Evolutionary conservation across 37 sponge, comb jelly and placozoan species (phyloP), one percentile per base, ranked within the genome.

Genomic region (Ianthella basta): DNA sequence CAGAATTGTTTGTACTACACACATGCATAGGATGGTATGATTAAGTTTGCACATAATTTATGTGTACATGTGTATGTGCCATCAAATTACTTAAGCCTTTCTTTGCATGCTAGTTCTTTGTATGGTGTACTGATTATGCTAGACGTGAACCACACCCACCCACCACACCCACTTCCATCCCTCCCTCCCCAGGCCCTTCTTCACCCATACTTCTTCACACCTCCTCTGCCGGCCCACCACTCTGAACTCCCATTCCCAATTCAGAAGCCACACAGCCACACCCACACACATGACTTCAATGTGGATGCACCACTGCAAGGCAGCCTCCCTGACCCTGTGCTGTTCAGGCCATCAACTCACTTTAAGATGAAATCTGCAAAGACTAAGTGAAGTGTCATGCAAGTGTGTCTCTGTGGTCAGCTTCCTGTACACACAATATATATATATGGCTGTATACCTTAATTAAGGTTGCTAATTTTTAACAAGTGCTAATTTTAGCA

Each of bases 151-250:
- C n/a, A n/a, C n/a, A n/a, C n/a, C n/a, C n/a, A n/a, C n/a, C n/a
- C n/a, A n/a, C n/a, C n/a, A n/a, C n/a, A n/a, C n/a, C n/a, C n/a
- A n/a, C n/a, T n/a, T n/a, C 19, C 4, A 15, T 13, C 20, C 13
- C 23, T 60, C 60, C 27, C 38, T 39, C 69, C 35, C 38, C 80
- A 97, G 94, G 99, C 97, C 4, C 77, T 99, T 41, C 40, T 96
- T 4, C 92, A 99, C 77, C 86, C 91, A 0, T 99, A 95, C 91
- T 97, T 97, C 89, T 97, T 99, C 89, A 87, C 90, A 20, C 92
- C 92, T 16, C 99, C 99, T 21, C 88, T 97, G 50, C 99, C 99
- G 39, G 99, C 97, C 37, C 99, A 99, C 84, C 97, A 96, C 86
- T 97, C 99, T 3, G 97, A 99, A 69, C 91, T 99, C 1, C 99